phyloP scores from a whole-genome alignment of 2,113 vertebrate genomes.

The Sorex fumeus region DNA sequence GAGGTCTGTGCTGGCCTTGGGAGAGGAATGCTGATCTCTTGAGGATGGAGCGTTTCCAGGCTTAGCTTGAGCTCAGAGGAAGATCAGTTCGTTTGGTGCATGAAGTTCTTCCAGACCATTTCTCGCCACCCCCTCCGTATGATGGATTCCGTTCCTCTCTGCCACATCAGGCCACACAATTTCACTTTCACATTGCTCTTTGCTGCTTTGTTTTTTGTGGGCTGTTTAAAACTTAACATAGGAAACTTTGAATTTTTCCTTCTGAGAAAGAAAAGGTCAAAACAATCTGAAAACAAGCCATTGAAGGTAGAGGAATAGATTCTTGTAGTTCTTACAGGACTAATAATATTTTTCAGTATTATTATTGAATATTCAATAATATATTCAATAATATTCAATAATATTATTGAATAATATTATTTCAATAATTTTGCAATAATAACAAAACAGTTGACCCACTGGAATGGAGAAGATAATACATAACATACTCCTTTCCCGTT shows the following conservation, averaged over 20 bases:
- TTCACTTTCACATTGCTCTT: not conserved
- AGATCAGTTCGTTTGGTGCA: constrained; percentile 87
- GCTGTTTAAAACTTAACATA: constrained; percentile 61
- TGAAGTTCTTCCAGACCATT: constrained; percentile 86
- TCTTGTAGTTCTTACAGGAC: constrained; percentile 71
- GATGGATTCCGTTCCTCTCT: constrained; percentile 83
- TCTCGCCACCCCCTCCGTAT: constrained; percentile 64
- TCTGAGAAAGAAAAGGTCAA: constrained; percentile 57
- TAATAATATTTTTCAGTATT: no score
- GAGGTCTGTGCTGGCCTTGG: constrained; percentile 44
- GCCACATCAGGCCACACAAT: not conserved
- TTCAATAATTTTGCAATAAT: constrained; percentile 40
- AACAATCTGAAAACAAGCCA: constrained; percentile 50
- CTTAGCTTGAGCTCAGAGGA: constrained; percentile 91
- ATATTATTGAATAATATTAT: no score
- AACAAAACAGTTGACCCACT: constrained; percentile 41
- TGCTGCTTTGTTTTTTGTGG: constrained; percentile 6
- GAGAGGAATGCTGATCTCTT: constrained; percentile 80
- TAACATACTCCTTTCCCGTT: constrained; percentile 64
- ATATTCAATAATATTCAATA: no score
- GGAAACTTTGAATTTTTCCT: constrained; percentile 10
- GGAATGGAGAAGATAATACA: constrained; percentile 80
- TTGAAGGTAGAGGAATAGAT: constrained; percentile 54
- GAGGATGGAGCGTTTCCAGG: constrained; percentile 79
- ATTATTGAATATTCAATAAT: no score